Evolutionary conservation across 2,113 vertebrate genomes (phyloP), one percentile per base, ranked within the genome.

Genomic region (Forbesichthys agassizii): DNA sequence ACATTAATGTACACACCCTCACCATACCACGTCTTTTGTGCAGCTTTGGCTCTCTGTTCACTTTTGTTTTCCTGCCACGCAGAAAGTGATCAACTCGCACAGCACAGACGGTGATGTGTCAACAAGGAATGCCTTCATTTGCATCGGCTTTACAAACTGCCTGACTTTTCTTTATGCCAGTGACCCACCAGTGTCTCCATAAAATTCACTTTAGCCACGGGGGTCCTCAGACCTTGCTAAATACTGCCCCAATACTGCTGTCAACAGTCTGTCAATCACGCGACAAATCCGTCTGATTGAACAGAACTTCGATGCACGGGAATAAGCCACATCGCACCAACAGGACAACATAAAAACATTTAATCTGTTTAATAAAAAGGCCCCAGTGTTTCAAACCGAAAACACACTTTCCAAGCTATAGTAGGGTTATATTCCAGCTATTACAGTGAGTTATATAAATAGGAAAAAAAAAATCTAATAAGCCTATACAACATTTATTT

Each of bases 221-320:
- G 90, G 91, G 90, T 89, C 81, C 88, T 48, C 84, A 87, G 90
- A 90, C 90, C 92, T 87, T 77, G 89, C 91, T 93, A 93, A 93
- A 93, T 90, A 90, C 91, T 88, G 86, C 77, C 82, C 88, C 91
- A 91, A 90, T 88, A 84, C 88, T 76, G 88, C 91, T 90, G 91
- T 92, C 91, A 93, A 89, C 90, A 90, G 88, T 90, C 88, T 88
- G 90, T 92, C 92, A 92, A 90, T 93, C 90, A 92, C 81, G 84
- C 70, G 81, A 81, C 86, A 89, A 89, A 88, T 87, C 80, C 80
- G 68, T 74, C 74, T 84, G 87, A 88, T 87, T 90, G 84, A 87
- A 79, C 74, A 75, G 49, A 74, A 78, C 84, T 74, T 69, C 79
- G 49, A 68, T 81, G 68, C 70, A 62, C 71, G 47, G 33, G 33